Evolutionary conservation across 2,797 vertebrate genomes (phyloP), one percentile per base, ranked within the genome.

Genomic region (Threskiornis aethiopicus): DNA sequence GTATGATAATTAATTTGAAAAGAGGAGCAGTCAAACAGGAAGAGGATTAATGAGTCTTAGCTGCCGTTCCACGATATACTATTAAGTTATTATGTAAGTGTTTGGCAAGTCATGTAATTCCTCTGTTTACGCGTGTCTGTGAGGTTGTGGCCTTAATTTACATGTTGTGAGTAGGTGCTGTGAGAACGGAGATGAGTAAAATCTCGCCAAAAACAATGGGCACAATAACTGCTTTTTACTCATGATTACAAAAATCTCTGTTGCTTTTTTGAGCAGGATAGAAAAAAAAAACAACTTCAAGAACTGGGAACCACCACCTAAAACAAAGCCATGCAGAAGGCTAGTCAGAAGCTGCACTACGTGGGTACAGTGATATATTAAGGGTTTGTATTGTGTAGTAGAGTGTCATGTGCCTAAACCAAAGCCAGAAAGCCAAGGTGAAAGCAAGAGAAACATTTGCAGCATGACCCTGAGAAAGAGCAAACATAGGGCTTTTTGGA

Each of bases 391-490:
- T 7, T 59, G 80, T 72, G 65, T 39, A 47, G 61, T 28, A n/a
- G 51, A 71, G 92, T 13, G 61, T 93, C 95, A 76, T 73, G 71
- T 93, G 93, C 81, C 84, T 7, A 10, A 89, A 46, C 6, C 66
- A 44, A 58, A 66, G 84, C 93, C 94, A 97, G 78, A 75, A 69
- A 91, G 82, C 94, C 93, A 94, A 97, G 95, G 95, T 87, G 90
- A 95, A 95, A 96, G 71, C 93, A 79, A 92, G 89, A 95, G 84
- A 95, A 96, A 91, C 91, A 96, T 94, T 90, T 92, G 95, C 91
- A 96, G 86, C 21, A 4, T 90, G 94, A 97, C 95, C 91, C 96
- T 95, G 95, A 93, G 84, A 91, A 87, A 96, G 71, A 97, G 94
- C 90, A 97, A 97, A 97, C 94, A 96, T 16, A 76, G 94, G 86